Evolutionary conservation across 2,113 vertebrate genomes (phyloP).

Genomic region (Pyrgilauda ruficollis): DNA sequence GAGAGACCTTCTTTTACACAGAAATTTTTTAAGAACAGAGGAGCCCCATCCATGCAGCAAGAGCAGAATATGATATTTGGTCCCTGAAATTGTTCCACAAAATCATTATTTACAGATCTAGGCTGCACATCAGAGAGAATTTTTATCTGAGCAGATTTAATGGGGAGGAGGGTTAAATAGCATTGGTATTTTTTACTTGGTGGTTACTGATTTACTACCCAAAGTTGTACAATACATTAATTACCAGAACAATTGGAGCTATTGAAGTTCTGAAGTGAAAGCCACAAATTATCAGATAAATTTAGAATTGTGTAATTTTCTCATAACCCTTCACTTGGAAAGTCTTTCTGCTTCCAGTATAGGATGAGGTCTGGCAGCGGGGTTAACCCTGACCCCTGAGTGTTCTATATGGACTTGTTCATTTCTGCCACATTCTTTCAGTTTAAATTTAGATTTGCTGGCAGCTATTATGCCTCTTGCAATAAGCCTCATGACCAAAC

Average conservation of each 20-base stretch:
- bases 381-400: conserved; percentile 59
- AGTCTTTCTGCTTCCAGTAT: conserved; percentile 41
- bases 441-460: conserved; percentile 69
- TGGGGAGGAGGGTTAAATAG: neutral
- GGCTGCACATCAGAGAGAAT: neutral
- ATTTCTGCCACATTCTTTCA: conserved; percentile 70
- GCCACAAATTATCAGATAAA: conserved; percentile 22
- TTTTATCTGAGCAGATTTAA: neutral
- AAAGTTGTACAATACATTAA: neutral
- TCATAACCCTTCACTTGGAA: conserved; percentile 52
- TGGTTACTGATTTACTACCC: conserved; percentile 3
- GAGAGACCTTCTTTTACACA: neutral
- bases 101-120: neutral
- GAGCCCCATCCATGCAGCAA: neutral
- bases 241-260: conserved; percentile 31
- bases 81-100: neutral
- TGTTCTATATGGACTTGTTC: conserved; percentile 51
- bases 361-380: conserved; percentile 32
- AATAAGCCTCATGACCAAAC: conserved; percentile 35
- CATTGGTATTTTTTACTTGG: neutral
- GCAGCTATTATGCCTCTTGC: conserved; percentile 44
- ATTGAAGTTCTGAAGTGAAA: conserved; percentile 25
- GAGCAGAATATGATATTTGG: neutral
- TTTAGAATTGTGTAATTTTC: conserved; percentile 61
- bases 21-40: neutral